Evolutionary conservation across 2,888 invertebrate species (phyloP), one percentile per base, ranked within the genome.

Genomic region (Euspilapteryx auroguttella): DNA sequence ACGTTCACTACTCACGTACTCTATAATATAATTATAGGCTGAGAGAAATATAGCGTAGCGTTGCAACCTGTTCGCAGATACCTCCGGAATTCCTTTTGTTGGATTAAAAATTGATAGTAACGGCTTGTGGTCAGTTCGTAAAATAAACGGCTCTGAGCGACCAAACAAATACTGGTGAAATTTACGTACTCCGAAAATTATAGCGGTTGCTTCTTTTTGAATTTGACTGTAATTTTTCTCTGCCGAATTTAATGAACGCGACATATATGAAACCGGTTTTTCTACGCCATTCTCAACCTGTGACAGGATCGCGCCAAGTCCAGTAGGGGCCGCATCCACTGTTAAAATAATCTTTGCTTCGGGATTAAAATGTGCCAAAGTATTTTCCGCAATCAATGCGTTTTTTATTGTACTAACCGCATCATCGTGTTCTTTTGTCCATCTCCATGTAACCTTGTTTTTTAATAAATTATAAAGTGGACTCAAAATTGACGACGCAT

Each of bases 61-160:
- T 23, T 45, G 41, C 8, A 43, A 20, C 2, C 45, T 27, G 22
- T 42, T 45, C 1, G 41, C 43, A 0, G 42, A 36, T 2, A 45
- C 34, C 21, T 42, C 26, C 3, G 32, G 29, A 2, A 32, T 17
- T 4, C 29, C 33, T 2, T 17, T 17, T 3, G 30, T 24, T 2
- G 14, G n/a, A 4, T 27, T 29, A 11, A 34, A 34, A n/a, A 34
- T 34, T 6, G 29, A 26, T 6, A 30, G 28, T 29, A 26, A 38
- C 37, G 26, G 28, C 14, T 23, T 25, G 6, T 32, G 32, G 14
- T 32, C 32, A 8, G 32, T 32, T 13, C 27, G 22, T 6, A 32
- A 17, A 17, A 32, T 17, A 12, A 32, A 32, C 8, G 32, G 30
- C 5, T 29, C 30, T 4, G 27, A 24, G 4, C 30, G 15, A 1